These are phyloP conservation scores for Asarcornis scutulata DNA, from an alignment of 2,113 vertebrate species.

Conservation along the genomic window DNA sequence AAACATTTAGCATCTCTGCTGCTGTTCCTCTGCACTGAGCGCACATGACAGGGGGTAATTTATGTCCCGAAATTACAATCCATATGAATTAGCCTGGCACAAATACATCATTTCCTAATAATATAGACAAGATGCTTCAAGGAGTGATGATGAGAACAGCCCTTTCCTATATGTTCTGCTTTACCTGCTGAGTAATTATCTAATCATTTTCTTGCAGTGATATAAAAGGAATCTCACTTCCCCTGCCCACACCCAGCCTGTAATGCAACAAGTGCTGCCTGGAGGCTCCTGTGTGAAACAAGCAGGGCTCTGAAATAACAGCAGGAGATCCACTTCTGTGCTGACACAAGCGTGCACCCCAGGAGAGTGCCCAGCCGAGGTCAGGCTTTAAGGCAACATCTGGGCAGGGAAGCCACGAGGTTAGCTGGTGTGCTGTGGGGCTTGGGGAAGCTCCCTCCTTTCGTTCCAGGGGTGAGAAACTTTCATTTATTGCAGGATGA, in stretches of 20 bases:
- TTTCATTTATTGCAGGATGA: neutral
- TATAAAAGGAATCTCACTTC: neutral
- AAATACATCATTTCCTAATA: conserved; percentile 50
- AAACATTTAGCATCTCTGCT: neutral
- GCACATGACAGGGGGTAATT: conserved; percentile 28
- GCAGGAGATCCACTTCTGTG: neutral
- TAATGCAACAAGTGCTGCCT: neutral
- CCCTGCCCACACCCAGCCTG: rapidly evolving
- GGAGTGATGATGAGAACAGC: conserved; percentile 29
- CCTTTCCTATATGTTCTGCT: conserved; percentile 20
- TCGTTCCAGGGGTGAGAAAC: neutral
- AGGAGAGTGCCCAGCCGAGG: neutral
- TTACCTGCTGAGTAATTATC: conserved; percentile 43
- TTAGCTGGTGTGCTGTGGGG: neutral
- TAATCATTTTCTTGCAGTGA: neutral
- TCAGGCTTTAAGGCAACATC: neutral
- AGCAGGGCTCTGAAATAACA: neutral
- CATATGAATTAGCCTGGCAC: conserved; percentile 53
- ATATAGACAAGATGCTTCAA: conserved; percentile 55
- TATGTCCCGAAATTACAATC: conserved; percentile 55
- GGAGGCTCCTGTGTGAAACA: neutral
- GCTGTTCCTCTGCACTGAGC: neutral
- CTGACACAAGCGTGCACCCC: neutral
- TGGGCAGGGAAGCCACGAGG: rapidly evolving
- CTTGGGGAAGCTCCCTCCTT: neutral